Conservation (phyloP, 2,797 vertebrate species). For the Crypturellus tataupa region DNA sequence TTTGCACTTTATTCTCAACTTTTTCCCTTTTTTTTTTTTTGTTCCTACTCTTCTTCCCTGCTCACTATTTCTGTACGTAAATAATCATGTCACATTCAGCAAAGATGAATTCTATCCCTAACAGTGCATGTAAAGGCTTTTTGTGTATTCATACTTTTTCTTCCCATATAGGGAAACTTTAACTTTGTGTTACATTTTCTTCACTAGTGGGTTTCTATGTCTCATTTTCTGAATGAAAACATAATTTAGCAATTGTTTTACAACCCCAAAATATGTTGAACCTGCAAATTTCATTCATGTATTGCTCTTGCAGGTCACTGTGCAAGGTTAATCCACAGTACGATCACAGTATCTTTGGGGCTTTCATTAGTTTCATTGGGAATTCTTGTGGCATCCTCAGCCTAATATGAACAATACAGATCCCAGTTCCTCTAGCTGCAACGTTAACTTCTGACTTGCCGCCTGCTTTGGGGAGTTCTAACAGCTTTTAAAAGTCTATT, state of each 20-base stretch:
- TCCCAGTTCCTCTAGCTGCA: neutral
- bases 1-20: neutral
- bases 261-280: neutral
- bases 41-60: neutral
- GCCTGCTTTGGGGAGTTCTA: neutral
- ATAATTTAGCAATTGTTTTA: neutral
- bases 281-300: neutral
- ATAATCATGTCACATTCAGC: neutral
- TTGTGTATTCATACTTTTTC: neutral
- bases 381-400: neutral
- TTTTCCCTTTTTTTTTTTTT: neutral
- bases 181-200: neutral
- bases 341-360: neutral
- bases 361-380: neutral
- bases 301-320: neutral
- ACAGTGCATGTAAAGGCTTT: accelerated
- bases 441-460: neutral
- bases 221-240: neutral
- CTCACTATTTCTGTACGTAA: neutral
- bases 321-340: neutral
- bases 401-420: neutral
- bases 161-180: neutral
- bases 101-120: neutral
- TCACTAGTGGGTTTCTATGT: neutral
- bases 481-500: neutral